These are phyloP conservation scores for Dendrocincla tyrannina DNA, from an alignment of 2,797 vertebrate genomes.

Conservation along the genomic window DNA sequence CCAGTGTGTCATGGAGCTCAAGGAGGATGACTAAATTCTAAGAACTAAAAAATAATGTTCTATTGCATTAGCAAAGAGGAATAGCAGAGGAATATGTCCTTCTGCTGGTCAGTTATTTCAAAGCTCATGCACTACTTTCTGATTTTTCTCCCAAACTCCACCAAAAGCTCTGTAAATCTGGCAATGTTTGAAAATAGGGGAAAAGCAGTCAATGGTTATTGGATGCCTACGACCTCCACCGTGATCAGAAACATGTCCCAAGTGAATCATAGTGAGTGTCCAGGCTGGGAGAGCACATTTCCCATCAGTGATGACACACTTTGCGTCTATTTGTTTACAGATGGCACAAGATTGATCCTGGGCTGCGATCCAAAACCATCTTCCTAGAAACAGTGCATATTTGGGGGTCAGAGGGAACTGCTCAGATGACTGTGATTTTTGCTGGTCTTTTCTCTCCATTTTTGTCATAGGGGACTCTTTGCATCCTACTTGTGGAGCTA, in stretches of 20 bases:
- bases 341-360: neutral
- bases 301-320: neutral
- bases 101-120: neutral
- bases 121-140: neutral
- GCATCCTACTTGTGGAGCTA: neutral
- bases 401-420: neutral
- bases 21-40: neutral
- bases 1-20: neutral
- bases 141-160: neutral
- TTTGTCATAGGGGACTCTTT: neutral
- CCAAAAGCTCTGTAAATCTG: neutral
- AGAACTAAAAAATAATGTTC: neutral
- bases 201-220: rapidly evolving
- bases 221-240: neutral
- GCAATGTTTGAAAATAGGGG: neutral
- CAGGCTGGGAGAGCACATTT: neutral
- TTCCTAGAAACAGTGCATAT: neutral
- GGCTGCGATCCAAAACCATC: neutral
- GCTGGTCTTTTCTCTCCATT: neutral
- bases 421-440: neutral
- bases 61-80: neutral
- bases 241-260: neutral
- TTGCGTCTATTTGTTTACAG: neutral
- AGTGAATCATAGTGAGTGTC: neutral
- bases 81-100: neutral